Base-by-base conservation (phyloP, 2,888 invertebrate genomes). In the Aphidoletes aphidimyza region DNA sequence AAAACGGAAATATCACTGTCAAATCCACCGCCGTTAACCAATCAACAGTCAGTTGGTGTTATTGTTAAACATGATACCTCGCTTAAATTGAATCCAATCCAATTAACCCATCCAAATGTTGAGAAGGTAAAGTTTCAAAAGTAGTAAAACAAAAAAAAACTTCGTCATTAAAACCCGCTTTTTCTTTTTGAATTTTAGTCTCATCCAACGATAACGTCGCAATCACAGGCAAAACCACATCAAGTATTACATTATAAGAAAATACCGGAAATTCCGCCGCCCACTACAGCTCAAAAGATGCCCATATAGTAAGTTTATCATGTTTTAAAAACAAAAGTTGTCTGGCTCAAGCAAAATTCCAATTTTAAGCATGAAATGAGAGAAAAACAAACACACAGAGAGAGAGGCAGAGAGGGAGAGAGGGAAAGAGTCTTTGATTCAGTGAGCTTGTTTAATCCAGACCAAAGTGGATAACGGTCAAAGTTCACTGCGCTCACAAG, bases 1-100 rank as follows among this genome's bases (percentile, higher is more conserved):
- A 34, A 83, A 47, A 0, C 17, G 17, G 89, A 89, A 84, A 86
- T 86, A 85, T 86, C 90, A 84, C 89, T 94, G 85, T 93, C 93
- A 85, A 94, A 93, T 86, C 93, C 93, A 26, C 93, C 94, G 84
- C 93, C 94, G 6, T 90, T 94, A 85, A 91, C 94, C 89, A 90
- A 91, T 87, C 94, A 94, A 89, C 94, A 92, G 89, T 93, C 94
- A 88, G 54, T 84, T 34, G 86, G 86, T 85, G 95, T 95, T 88
- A 95, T 95, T 89, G 95, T 95, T 86, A 95, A 95, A 88, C 94
- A 95, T 89, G 95, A 86, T 86, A 85, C 86, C 22, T 26, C 26
- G 3, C 59, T 26, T 8, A 59, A 59, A 59, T 5, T 30, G 59
- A 59, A 59, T 59, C 59, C 94, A 88, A 93, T 92, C 84, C 93